Evolutionary conservation across 1,140 invertebrate species (phyloP), one percentile per base, ranked within the genome.

Genomic region (Pogonomyrmex californicus): DNA sequence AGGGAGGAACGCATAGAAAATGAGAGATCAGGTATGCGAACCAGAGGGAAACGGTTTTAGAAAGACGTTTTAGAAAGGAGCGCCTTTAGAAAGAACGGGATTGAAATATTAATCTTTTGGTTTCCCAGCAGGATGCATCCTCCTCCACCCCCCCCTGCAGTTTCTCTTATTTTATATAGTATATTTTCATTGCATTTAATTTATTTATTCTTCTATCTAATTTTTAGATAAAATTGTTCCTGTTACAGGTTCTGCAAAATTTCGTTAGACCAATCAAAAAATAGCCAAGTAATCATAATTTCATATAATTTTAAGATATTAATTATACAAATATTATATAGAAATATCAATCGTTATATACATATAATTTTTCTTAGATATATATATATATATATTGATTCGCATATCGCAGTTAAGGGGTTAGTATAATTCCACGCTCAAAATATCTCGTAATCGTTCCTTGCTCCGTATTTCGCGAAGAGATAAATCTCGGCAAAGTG

Each of bases 391-490:
- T 60, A 23, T 17, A 38, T 14, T n/a, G 36, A 30, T 58, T 60
- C 58, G 41, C 4, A 51, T 79, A 79, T 17, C 47, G 12, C n/a
- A 70, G 36, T 78, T 65, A 70, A 81, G n/a, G 4, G 36, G 77
- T 81, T 81, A 81, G 77, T 81, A 81, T 70, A 81, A 81, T 81
- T 73, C 68, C 79, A 75, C 7, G 54, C 77, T 38, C 23, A 70
- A 70, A 58, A 70, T 70, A 81, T 75, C 30, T 58, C 68, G 56
- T 23, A 36, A 62, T 73, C 51, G 41, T 73, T 73, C 30, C 36
- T 71, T 41, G 41, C 30, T 60, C 41, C 66, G 66, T 82, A 73
- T 36, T 82, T 82, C 54, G 10, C 41, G 12, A 56, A 44, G 63
- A 70, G 36, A 70, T 70, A 56, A 56, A 70, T 81, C 65, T 44